Conservation (phyloP, 2,888 invertebrate species). For the Eumerus sabulonum region DNA sequence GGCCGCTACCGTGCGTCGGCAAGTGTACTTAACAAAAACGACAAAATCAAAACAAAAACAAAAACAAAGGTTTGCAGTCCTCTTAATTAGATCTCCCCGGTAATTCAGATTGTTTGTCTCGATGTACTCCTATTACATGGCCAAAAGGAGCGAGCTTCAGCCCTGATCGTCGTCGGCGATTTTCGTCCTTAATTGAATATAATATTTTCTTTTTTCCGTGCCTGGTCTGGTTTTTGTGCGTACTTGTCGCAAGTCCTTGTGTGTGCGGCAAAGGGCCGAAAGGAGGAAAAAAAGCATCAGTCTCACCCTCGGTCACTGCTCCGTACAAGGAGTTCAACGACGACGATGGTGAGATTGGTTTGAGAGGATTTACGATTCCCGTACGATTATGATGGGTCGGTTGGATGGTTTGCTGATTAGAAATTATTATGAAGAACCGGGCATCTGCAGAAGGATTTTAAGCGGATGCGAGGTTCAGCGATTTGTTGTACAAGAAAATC, state of each 20-base stretch:
- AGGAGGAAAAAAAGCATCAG: conserved; percentile 27
- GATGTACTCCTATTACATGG: conserved; percentile 40
- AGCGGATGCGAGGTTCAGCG: conserved; percentile 37
- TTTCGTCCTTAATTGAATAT: conserved; percentile 67
- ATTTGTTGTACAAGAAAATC: conserved; percentile 65
- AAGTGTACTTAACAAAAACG: conserved; percentile 58
- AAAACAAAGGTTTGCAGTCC: conserved; percentile 57
- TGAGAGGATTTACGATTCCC: conserved; percentile 61
- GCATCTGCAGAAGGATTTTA: conserved; percentile 13
- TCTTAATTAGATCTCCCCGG: conserved; percentile 65
- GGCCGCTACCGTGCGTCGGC: conserved; percentile 32
- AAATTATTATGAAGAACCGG: conserved; percentile 67
- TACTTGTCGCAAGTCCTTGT: neutral
- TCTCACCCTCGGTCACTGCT: conserved; percentile 50
- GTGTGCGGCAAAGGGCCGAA: neutral
- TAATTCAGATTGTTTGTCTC: conserved; percentile 58
- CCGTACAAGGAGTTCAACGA: conserved; percentile 2
- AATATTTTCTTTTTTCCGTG: conserved; percentile 30
- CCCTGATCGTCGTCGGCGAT: conserved; percentile 5
- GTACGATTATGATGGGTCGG: conserved; percentile 60
- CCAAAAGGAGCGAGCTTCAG: conserved; percentile 4
- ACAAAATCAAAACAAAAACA: no score
- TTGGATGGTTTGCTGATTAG: conserved; percentile 61
- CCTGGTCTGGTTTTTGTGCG: neutral
- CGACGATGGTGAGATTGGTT: neutral